Base-by-base conservation (phyloP, 1,140 invertebrate species). In the Drosophila azteca region DNA sequence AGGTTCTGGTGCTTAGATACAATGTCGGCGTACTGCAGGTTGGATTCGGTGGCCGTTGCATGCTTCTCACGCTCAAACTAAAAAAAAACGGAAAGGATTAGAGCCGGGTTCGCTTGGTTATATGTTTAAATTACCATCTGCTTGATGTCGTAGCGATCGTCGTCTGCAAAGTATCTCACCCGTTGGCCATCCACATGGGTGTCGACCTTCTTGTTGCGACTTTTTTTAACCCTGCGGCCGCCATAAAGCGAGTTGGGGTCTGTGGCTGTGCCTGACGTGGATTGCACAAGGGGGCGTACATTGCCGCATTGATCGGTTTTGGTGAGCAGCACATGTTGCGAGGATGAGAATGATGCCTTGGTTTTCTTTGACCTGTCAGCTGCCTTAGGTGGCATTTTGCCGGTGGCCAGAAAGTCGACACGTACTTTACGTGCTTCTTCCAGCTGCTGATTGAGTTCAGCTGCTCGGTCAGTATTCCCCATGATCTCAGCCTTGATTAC, bases 31-130 rank as follows among this genome's bases (percentile, higher is more conserved):
- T 99, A 97, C 90, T 96, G 93, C 51, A 94, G 94, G 91, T 98
- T 95, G 85, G 97, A 94, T 88, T 98, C 96, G 72, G 95, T 95
- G 29, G 95, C 95, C 26, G 95, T 96, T 31, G 94, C 95, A 90
- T 95, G 94, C 93, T 97, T 98, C 92, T 99, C 98, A 79, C 94
- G 93, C 92, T 97, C 94, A 92, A 98, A 98, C 96, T 97, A 39
- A 39, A 39, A 39, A 0, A 45, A 43, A 29, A 3, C 22, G 35
- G 35, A 39, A 51, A 53, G 1, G 22, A 15, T 1, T 4, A 26
- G 1, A n/a, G 5, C 35, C 5, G 22, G 11, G 13, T 41, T 15
- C 8, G 31, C 8, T 31, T 6, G 26, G 26, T 29, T 43, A 22
- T 57, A 22, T 24, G 7, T 74, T 82, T 5, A 6, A 1, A 6